Evolutionary conservation across 2,888 invertebrate genomes (phyloP).

Genomic region (Automeris io): DNA sequence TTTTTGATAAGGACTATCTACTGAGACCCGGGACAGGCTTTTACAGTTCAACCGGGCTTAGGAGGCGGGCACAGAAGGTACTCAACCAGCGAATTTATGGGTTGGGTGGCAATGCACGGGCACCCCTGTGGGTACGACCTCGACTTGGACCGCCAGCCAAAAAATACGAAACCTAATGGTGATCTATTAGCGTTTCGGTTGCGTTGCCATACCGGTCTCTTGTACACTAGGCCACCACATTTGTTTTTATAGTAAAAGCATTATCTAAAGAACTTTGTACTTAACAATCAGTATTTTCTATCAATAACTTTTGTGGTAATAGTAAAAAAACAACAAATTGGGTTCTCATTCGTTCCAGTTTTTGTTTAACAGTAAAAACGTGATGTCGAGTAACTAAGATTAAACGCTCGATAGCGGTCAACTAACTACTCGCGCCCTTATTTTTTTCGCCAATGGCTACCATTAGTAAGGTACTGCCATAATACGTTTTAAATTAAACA

Average conservation of each 20-base stretch:
- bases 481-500: not conserved
- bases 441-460: conserved; percentile 1
- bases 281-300: not conserved
- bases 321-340: not conserved
- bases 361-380: conserved; percentile 23
- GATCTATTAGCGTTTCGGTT: no score
- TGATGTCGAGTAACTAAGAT: conserved; percentile 46
- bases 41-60: no score
- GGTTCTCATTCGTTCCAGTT: conserved; percentile 4
- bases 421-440: conserved; percentile 11
- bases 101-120: no score
- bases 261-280: not conserved
- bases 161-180: no score
- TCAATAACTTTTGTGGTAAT: not conserved
- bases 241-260: conserved; percentile 1
- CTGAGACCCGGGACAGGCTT: no score
- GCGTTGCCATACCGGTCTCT: no score
- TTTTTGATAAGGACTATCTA: no score
- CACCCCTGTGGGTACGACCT: no score
- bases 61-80: no score
- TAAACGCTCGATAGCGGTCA: conserved; percentile 19
- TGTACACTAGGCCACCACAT: no score
- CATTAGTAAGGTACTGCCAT: not conserved
- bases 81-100: no score
- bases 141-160: no score